phyloP scores from a whole-genome alignment of 2,113 vertebrate genomes.

The Globicephala melas region DNA sequence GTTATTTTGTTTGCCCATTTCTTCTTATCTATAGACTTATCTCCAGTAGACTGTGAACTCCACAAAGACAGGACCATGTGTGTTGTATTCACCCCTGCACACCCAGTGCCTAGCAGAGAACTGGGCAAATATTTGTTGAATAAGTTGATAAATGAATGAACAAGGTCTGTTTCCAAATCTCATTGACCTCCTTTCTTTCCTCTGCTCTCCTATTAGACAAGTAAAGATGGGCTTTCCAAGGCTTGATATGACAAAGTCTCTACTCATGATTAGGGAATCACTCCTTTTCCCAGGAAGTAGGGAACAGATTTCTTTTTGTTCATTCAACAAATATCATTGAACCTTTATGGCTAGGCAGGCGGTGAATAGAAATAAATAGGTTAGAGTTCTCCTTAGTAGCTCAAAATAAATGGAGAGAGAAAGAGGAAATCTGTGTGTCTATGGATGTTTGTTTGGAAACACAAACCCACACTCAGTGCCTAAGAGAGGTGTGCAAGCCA shows the following conservation, averaged over 20 bases:
- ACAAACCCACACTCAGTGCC: slow-evolving; percentile 48
- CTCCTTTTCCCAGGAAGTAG: not conserved
- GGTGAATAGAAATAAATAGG: slow-evolving; percentile 36
- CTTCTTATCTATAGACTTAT: not conserved
- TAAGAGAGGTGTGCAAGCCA: not conserved
- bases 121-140: not conserved
- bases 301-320: slow-evolving; percentile 22
- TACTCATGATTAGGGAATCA: not conserved
- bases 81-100: not conserved
- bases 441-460: slow-evolving; percentile 71
- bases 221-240: not conserved
- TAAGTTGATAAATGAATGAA: not conserved
- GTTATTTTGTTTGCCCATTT: not conserved
- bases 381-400: not conserved
- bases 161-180: slow-evolving; percentile 5
- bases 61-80: not conserved
- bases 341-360: not conserved
- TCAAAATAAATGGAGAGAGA: slow-evolving; percentile 44
- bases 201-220: not conserved
- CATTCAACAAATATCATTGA: slow-evolving; percentile 35
- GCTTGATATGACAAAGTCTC: not conserved
- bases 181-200: not conserved
- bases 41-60: not conserved
- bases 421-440: slow-evolving; percentile 42
- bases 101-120: not conserved